These are phyloP conservation scores for Tineola bisselliella DNA, from an alignment of 2,888 invertebrate species.

Conservation along the genomic window DNA sequence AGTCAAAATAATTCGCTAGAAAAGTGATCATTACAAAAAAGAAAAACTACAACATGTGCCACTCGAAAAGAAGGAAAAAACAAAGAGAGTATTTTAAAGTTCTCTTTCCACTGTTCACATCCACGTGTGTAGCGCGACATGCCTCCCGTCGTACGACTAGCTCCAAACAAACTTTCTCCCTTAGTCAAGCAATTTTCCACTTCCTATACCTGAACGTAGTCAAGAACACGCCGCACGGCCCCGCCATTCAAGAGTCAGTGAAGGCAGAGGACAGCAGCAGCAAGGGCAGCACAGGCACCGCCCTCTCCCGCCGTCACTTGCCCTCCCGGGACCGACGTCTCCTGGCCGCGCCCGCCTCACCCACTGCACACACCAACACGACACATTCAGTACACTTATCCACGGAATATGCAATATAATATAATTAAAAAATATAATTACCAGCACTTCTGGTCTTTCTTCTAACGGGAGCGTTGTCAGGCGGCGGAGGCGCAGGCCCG, in stretches of 20 bases:
- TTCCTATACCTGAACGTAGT: not conserved
- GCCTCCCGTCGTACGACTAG: constrained; percentile 17
- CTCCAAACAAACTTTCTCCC: constrained; percentile 16
- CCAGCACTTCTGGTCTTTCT: constrained; percentile 79
- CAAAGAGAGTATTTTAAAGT: constrained; percentile 1
- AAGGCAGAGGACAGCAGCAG: constrained; percentile 15
- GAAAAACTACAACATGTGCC: not conserved
- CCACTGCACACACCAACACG: constrained; percentile 33
- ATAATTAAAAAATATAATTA: constrained; percentile 34
- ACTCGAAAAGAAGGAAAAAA: not conserved
- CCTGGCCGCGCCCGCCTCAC: constrained; percentile 55
- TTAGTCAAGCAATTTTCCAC: not conserved
- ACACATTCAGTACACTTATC: not conserved
- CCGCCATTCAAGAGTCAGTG: constrained; percentile 1
- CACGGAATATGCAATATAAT: not conserved
- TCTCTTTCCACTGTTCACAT: constrained; percentile 9
- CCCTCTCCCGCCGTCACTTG: constrained; percentile 76
- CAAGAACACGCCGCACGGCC: not conserved
- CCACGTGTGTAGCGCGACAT: constrained; percentile 16
- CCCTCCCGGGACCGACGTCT: constrained; percentile 76
- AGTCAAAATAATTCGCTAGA: not conserved
- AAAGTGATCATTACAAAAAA: not conserved
- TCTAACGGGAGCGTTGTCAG: constrained; percentile 37
- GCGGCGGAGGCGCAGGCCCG: constrained; percentile 34
- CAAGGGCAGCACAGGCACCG: constrained; percentile 36